phyloP scores from a whole-genome alignment of 2,888 invertebrate species.

The Allygus modestus region DNA sequence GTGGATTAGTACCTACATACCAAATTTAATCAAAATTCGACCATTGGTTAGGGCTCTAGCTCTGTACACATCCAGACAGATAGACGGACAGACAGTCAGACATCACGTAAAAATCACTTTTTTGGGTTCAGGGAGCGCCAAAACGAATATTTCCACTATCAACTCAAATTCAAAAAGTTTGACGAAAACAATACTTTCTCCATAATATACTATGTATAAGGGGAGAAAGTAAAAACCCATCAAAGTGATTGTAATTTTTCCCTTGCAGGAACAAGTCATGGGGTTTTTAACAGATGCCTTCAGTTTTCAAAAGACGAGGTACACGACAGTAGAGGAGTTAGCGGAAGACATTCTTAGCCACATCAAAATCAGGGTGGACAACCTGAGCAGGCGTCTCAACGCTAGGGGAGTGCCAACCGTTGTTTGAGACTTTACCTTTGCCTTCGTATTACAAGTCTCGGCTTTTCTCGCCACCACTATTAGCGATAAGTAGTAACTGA shows the following conservation, averaged over 20 bases:
- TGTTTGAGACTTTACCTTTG: background rate
- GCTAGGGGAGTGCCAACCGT: conserved; percentile 1
- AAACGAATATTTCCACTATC: no score
- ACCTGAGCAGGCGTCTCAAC: conserved; percentile 75
- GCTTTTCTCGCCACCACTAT: background rate
- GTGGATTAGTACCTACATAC: no score
- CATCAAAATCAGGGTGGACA: conserved; percentile 84
- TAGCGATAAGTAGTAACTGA: conserved; percentile 9
- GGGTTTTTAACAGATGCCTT: conserved; percentile 95
- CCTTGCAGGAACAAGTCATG: conserved; percentile 86
- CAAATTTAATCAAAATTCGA: no score
- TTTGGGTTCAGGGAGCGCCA: no score
- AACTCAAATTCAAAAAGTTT: no score
- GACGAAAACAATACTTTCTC: no score
- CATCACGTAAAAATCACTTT: no score
- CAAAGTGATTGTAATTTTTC: background rate
- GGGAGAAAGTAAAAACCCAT: no score
- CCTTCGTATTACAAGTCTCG: background rate
- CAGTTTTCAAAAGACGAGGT: conserved; percentile 93
- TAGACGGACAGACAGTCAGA: no score
- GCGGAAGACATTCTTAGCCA: conserved; percentile 89
- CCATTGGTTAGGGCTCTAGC: no score
- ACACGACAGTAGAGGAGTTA: conserved; percentile 91
- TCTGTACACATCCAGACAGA: no score
- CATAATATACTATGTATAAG: no score